These are phyloP conservation scores for Branchellion lobata DNA, from an alignment of 2,888 invertebrate genomes.

Conservation along the genomic window DNA sequence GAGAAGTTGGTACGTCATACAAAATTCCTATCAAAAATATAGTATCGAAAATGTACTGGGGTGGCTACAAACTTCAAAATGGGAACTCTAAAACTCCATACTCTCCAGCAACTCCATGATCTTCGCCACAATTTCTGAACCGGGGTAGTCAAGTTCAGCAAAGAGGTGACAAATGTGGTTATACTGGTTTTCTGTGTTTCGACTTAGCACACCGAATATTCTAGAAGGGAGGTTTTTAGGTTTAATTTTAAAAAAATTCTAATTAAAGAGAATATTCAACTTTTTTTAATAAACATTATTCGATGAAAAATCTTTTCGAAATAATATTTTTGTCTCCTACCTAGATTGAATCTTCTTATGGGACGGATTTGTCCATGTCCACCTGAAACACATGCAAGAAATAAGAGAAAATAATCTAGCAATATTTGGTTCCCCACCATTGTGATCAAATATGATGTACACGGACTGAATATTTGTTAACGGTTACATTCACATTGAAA, in stretches of 20 bases:
- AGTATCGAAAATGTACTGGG: conserved; percentile 1
- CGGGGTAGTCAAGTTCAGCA: conserved; percentile 90
- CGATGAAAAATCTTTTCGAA: not conserved
- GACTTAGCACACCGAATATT: conserved; percentile 92
- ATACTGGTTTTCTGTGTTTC: conserved; percentile 77
- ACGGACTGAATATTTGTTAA: no score
- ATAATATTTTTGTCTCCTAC: not conserved
- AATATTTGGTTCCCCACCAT: no score
- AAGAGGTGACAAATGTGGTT: conserved; percentile 98
- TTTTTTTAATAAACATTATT: conserved; percentile 1
- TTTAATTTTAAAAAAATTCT: not conserved
- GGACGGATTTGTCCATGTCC: conserved; percentile 25
- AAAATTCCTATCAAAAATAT: conserved; percentile 5
- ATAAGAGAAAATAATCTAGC: no score
- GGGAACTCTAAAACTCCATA: conserved; percentile 20
- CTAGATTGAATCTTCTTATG: conserved; percentile 14
- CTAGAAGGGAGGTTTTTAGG: conserved; percentile 63
- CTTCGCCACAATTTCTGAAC: conserved; percentile 80
- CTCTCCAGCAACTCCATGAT: conserved; percentile 63
- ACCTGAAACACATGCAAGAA: no score
- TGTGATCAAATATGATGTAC: no score
- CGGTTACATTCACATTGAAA: no score
- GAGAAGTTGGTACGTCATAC: not conserved
- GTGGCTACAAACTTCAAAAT: not conserved
- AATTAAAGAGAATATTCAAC: not conserved